phyloP scores from a whole-genome alignment of 2,888 invertebrate genomes.

The Orchesella flavescens region DNA sequence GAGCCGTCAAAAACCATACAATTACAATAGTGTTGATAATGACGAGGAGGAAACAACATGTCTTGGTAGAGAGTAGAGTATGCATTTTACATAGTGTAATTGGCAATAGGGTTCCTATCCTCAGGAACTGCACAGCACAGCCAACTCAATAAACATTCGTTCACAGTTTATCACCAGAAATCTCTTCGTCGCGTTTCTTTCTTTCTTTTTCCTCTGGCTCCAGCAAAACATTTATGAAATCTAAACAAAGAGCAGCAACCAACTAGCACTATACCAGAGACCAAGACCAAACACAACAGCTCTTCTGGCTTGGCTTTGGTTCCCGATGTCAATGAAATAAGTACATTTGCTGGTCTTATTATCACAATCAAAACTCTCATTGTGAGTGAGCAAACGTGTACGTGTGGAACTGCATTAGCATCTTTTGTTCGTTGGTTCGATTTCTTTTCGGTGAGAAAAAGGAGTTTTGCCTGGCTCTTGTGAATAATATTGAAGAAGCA shows the following conservation, averaged over 20 bases:
- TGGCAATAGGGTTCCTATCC: not conserved
- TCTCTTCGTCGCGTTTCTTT: slow-evolving; percentile 3
- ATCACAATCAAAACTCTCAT: slow-evolving; percentile 32
- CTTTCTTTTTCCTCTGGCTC: slow-evolving; percentile 29
- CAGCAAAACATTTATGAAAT: slow-evolving; percentile 19
- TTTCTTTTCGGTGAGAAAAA: slow-evolving; percentile 50
- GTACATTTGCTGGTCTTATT: slow-evolving; percentile 46
- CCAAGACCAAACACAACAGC: no score
- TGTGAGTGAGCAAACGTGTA: slow-evolving; percentile 11
- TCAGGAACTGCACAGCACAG: not conserved
- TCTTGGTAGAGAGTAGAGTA: not conserved
- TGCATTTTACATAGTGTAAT: not conserved
- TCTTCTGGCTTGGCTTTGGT: no score
- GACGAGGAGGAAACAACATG: slow-evolving; percentile 13
- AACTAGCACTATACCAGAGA: not conserved
- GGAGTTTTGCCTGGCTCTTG: slow-evolving; percentile 7
- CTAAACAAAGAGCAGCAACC: slow-evolving; percentile 35
- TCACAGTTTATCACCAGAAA: slow-evolving; percentile 52
- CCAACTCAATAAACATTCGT: slow-evolving; percentile 22
- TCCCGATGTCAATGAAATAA: slow-evolving; percentile 32
- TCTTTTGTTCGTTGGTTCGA: slow-evolving; percentile 38
- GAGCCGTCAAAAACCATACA: slow-evolving; percentile 24
- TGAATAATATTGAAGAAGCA: not conserved
- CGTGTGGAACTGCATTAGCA: slow-evolving; percentile 36
- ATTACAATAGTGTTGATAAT: slow-evolving; percentile 18